Evolutionary conservation across 2,888 invertebrate genomes (phyloP), one percentile per base, ranked within the genome.

Genomic region (Allophyes oxyacanthae): DNA sequence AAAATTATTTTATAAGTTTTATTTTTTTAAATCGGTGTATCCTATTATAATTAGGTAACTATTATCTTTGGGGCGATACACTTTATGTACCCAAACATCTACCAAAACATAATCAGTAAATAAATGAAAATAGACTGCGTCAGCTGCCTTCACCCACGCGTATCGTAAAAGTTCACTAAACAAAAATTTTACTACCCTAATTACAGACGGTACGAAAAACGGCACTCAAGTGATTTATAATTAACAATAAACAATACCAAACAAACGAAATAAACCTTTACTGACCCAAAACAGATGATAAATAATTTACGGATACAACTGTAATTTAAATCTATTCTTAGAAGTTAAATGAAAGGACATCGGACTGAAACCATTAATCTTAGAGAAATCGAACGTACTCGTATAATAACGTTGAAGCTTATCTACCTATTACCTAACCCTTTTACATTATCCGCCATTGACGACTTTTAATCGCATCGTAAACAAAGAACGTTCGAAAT

Each of bases 321-420:
- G 14, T 33, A n/a, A n/a, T 28, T 40, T 66, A 60, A 64, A 53
- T 59, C 66, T 65, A 65, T 67, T 63, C 9, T 68, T 63, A 46
- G 49, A 25, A 13, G 7, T 25, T 43, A 37, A n/a, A 58, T 64
- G 37, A 53, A 57, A 64, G 58, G 60, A 56, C 54, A 37, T 10
- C 26, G n/a, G 14, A 45, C 26, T 33, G 1, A 26, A 42, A 8
- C 14, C 41, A 30, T 52, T 49, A 48, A 41, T 49, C 44, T 28
- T 32, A 15, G 8, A 10, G 13, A 10, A 43, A 32, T 15, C n/a
- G 34, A 45, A 28, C 1, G 28, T n/a, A n/a, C n/a, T n/a, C n/a
- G n/a, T 30, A 30, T 42, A 28, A 28, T 14, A 36, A 34, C 32
- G 10, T 10, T 10, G 10, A 20, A 20, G 28, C 4, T 5, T 25